Percentiles rank a stretch among this genome's conserved stretches.
These are phyloP conservation scores for Pinctada fucata DNA, from an alignment of 2,888 invertebrate species.

Conservation along the genomic window DNA sequence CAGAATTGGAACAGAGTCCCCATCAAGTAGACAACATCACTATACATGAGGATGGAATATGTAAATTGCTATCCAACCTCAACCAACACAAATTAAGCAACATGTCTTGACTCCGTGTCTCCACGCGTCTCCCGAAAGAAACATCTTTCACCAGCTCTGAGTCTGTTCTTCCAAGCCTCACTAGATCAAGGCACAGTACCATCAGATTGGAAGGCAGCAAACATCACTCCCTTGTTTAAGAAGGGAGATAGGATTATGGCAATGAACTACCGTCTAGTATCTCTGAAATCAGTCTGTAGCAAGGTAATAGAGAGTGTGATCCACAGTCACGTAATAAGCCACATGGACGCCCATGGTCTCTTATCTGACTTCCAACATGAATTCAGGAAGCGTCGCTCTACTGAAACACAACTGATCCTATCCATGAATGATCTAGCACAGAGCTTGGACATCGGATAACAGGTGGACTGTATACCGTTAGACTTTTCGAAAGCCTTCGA, in stretches of 20 bases:
- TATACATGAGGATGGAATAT: neutral
- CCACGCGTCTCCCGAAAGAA: neutral
- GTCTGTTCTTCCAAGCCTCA: neutral
- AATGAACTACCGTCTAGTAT: too few relatives aligned
- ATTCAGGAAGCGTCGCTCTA: neutral
- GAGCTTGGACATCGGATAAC: neutral
- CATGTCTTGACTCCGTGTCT: neutral
- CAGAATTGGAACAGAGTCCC: too few relatives aligned
- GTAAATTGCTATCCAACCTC: neutral
- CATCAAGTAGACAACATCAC: too few relatives aligned
- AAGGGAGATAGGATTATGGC: too few relatives aligned
- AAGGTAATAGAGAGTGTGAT: too few relatives aligned
- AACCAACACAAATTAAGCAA: neutral
- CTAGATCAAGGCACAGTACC: neutral
- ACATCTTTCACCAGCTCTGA: neutral
- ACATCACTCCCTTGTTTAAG: too few relatives aligned
- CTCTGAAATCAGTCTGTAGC: too few relatives aligned
- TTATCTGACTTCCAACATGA: neutral
- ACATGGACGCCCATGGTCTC: too few relatives aligned
- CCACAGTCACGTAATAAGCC: too few relatives aligned
- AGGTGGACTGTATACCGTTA: neutral
- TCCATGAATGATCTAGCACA: neutral
- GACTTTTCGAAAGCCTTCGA: conserved; percentile 8
- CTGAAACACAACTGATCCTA: neutral
- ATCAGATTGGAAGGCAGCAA: neutral